These are phyloP conservation scores for Macroramphosus scolopax DNA, from an alignment of 2,797 vertebrate species.

Conservation along the genomic window DNA sequence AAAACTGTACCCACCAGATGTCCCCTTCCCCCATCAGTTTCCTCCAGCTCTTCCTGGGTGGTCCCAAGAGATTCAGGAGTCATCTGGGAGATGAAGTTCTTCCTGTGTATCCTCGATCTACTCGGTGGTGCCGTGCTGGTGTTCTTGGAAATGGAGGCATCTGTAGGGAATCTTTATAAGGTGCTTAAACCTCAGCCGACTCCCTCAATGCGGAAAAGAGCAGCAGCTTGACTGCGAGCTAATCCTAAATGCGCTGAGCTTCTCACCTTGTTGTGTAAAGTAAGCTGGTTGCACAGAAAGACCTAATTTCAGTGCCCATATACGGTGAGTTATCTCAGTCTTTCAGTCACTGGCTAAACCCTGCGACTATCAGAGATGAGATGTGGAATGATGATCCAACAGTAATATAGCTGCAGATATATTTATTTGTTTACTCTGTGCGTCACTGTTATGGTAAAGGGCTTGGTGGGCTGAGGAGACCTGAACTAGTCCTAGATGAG, in stretches of 20 bases:
- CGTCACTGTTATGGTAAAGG: conserved; percentile 5
- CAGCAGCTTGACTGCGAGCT: conserved; percentile 36
- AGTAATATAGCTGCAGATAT: conserved; percentile 13
- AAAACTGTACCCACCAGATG: no score
- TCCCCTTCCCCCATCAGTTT: conserved; percentile 12
- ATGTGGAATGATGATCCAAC: conserved; percentile 41
- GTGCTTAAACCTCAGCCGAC: conserved; percentile 30
- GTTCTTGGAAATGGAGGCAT: conserved; percentile 19
- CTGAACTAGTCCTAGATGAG: not conserved
- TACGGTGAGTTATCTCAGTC: conserved; percentile 19
- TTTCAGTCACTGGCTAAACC: conserved; percentile 30
- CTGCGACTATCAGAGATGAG: conserved; percentile 20
- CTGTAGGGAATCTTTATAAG: conserved; percentile 20
- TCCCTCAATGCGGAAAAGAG: conserved; percentile 30
- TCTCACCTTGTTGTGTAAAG: conserved; percentile 44
- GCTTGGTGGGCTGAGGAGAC: not conserved
- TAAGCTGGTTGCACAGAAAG: conserved; percentile 35
- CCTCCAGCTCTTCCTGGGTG: conserved; percentile 4
- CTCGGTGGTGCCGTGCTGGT: conserved; percentile 2
- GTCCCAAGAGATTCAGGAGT: conserved; percentile 12
- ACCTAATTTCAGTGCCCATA: conserved; percentile 10
- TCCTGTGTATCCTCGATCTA: conserved; percentile 12
- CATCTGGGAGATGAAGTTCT: conserved; percentile 13
- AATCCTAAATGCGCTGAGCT: conserved; percentile 55
- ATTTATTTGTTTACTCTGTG: conserved; percentile 13